Conservation (phyloP, 1,140 invertebrate genomes). For the Prorops nasuta region DNA sequence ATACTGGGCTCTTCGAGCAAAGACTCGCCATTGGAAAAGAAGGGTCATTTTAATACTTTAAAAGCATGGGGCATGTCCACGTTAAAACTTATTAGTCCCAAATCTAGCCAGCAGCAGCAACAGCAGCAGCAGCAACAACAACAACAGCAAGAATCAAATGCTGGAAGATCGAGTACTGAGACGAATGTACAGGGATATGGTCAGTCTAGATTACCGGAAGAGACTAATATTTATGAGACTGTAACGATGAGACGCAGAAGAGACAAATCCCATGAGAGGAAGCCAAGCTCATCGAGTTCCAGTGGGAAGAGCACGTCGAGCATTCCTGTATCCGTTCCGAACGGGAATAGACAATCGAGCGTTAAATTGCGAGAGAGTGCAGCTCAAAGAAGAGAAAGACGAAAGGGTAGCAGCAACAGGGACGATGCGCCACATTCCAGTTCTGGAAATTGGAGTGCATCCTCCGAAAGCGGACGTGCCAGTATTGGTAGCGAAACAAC, state of each 20-base stretch:
- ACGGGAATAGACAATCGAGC: conserved; percentile 43
- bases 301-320: conserved; percentile 55
- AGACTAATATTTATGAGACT: conserved; percentile 65
- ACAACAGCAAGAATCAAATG: conserved; percentile 45
- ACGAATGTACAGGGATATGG: conserved; percentile 32
- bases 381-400: conserved; percentile 62
- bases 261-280: conserved; percentile 67
- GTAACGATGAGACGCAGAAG: conserved; percentile 60
- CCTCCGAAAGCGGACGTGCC: conserved; percentile 83
- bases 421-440: conserved; percentile 79
- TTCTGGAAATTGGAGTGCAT: conserved; percentile 91
- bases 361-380: conserved; percentile 74
- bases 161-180: conserved; percentile 36
- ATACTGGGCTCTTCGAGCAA: conserved; percentile 51
- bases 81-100: conserved; percentile 71
- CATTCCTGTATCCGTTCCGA: conserved; percentile 58
- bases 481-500: conserved; percentile 81
- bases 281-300: conserved; percentile 71
- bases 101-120: conserved; percentile 46
- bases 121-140: conserved; percentile 52
- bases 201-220: conserved; percentile 55
- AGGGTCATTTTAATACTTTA: conserved; percentile 76
- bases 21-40: conserved; percentile 64
- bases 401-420: conserved; percentile 51
- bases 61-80: conserved; percentile 80